Percentiles rank a stretch among this genome's conserved stretches.
Evolutionary conservation across 2,888 invertebrate species (phyloP).

Genomic region (Lutraria lutraria): DNA sequence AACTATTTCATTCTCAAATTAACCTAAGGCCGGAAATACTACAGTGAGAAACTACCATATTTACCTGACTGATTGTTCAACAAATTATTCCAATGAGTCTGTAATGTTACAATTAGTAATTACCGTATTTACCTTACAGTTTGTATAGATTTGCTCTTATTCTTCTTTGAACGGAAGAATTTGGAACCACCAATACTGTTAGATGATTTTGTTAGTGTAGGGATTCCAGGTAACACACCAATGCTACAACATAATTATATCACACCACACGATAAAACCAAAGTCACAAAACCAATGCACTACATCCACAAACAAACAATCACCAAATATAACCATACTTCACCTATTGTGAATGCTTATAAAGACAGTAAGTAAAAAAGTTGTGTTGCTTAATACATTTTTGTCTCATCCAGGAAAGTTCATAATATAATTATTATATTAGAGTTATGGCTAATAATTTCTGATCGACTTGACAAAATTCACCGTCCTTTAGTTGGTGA

Average conservation of each 20-base stretch:
- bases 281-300: neutral
- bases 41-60: neutral
- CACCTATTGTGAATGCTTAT: neutral
- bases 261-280: neutral
- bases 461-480: too few species aligned
- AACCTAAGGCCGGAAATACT: too few species aligned
- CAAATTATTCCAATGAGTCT: neutral
- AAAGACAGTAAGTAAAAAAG: neutral
- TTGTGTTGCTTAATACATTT: neutral
- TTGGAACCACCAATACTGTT: constrained; percentile 45
- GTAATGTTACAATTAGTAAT: neutral
- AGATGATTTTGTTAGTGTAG: constrained; percentile 51
- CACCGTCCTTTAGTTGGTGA: too few species aligned
- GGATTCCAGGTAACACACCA: constrained; percentile 56
- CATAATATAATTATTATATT: too few species aligned
- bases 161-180: constrained; percentile 47
- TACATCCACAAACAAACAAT: neutral
- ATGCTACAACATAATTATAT: constrained; percentile 53
- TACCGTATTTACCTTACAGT: constrained; percentile 6
- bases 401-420: neutral
- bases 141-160: constrained; percentile 37
- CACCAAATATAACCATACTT: neutral
- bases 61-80: neutral
- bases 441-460: too few species aligned
- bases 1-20: too few species aligned